Percentiles rank a stretch among this genome's conserved stretches.
Conservation (phyloP, 2,888 invertebrate species). For the Eugnorisma glareosa region DNA sequence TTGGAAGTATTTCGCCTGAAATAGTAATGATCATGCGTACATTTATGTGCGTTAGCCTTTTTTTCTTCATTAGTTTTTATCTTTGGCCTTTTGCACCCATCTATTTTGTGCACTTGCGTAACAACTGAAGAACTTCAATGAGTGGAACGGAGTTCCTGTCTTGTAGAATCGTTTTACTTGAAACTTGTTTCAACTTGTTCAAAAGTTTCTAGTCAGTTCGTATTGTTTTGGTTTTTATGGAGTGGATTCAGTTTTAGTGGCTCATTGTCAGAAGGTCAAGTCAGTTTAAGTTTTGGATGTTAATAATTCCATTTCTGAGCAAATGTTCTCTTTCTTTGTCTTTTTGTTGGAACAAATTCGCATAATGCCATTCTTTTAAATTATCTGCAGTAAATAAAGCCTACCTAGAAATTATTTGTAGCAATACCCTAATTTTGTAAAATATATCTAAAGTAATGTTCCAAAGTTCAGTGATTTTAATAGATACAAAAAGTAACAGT, state of each 20-base stretch:
- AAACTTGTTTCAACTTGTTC: constrained; percentile 57
- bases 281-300: not conserved
- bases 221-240: constrained; percentile 39
- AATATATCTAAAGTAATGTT: not conserved
- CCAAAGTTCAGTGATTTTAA: not conserved
- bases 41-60: not conserved
- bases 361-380: not conserved
- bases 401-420: not conserved
- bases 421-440: not conserved
- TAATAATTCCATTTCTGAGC: not conserved
- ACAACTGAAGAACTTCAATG: constrained; percentile 51
- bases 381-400: not conserved
- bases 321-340: not conserved
- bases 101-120: constrained; percentile 17
- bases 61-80: not conserved
- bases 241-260: constrained; percentile 11
- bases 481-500: not conserved
- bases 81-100: constrained; percentile 1
- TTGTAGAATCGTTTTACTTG: constrained; percentile 52
- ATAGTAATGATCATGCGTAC: not conserved
- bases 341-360: not conserved
- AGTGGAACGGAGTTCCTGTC: constrained; percentile 50
- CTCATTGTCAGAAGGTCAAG: not conserved
- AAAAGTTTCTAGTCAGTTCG: constrained; percentile 47
- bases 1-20: not conserved